Evolutionary conservation across 2,797 vertebrate genomes (phyloP).

Genomic region (Molossus molossus): DNA sequence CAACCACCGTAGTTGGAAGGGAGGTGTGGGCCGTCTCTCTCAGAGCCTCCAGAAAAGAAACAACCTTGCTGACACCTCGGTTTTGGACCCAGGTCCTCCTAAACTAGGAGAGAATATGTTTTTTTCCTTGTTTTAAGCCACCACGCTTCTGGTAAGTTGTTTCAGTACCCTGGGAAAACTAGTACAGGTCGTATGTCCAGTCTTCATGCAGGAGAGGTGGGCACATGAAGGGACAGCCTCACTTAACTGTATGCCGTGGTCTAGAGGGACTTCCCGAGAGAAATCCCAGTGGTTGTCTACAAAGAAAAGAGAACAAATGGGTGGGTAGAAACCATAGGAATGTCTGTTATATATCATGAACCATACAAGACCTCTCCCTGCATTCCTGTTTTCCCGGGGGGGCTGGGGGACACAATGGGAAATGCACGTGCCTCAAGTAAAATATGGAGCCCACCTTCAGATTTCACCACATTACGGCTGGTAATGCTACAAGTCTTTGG

Average conservation of each 20-base stretch:
- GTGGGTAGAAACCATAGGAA: not conserved
- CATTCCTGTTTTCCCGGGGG: not conserved
- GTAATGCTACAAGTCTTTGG: not conserved
- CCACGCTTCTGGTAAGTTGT: constrained; percentile 28
- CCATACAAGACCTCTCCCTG: not conserved
- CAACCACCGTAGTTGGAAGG: not conserved
- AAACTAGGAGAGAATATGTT: not conserved
- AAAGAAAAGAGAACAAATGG: not conserved
- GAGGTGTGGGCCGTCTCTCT: not conserved
- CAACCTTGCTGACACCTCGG: not conserved
- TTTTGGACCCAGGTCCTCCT: not conserved
- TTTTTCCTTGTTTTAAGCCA: constrained; percentile 10
- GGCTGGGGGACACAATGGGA: not conserved
- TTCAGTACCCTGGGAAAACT: not conserved
- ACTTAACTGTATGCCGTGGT: not conserved
- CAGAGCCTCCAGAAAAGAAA: not conserved
- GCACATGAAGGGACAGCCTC: not conserved
- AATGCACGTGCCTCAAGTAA: not conserved
- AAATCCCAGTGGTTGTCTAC: not conserved
- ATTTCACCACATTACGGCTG: not conserved
- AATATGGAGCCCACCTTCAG: not conserved
- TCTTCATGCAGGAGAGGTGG: not conserved
- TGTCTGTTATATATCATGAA: not conserved
- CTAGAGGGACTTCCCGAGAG: not conserved
- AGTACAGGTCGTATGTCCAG: not conserved